A percentile compares a stretch with the other conserved stretches of the same genome.
phyloP scores from a whole-genome alignment of 2,888 invertebrate genomes.

The Epistrophe eligans region DNA sequence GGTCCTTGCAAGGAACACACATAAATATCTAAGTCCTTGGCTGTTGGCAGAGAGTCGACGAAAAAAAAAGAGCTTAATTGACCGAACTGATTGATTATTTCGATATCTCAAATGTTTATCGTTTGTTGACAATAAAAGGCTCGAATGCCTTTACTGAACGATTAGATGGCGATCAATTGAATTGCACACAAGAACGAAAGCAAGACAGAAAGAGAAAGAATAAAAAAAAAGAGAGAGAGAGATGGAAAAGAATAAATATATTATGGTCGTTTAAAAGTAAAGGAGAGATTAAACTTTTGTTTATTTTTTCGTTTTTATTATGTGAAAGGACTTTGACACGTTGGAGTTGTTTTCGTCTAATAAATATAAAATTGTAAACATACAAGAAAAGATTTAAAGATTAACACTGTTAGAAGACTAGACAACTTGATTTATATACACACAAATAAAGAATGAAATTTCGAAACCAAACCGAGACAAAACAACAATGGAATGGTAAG shows the following conservation, averaged over 20 bases:
- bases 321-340: neutral
- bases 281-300: neutral
- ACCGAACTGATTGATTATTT: constrained; percentile 76
- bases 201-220: neutral
- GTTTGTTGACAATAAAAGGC: constrained; percentile 76
- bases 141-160: constrained; percentile 71
- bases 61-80: constrained; percentile 73
- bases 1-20: constrained; percentile 30
- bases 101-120: constrained; percentile 76
- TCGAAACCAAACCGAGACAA: too few relatives aligned
- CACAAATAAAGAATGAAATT: too few relatives aligned
- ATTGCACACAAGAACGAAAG: constrained; percentile 53
- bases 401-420: neutral
- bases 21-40: constrained; percentile 8
- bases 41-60: neutral
- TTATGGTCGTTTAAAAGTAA: neutral
- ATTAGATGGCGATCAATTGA: constrained; percentile 72
- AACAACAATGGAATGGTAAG: too few relatives aligned
- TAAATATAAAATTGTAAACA: neutral
- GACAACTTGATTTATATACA: neutral
- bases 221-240: neutral
- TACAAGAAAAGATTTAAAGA: neutral
- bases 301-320: neutral
- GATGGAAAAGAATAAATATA: constrained; percentile 5
- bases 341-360: neutral